phyloP scores from a whole-genome alignment of 2,113 vertebrate species.

The Ceuthmochares aereus region DNA sequence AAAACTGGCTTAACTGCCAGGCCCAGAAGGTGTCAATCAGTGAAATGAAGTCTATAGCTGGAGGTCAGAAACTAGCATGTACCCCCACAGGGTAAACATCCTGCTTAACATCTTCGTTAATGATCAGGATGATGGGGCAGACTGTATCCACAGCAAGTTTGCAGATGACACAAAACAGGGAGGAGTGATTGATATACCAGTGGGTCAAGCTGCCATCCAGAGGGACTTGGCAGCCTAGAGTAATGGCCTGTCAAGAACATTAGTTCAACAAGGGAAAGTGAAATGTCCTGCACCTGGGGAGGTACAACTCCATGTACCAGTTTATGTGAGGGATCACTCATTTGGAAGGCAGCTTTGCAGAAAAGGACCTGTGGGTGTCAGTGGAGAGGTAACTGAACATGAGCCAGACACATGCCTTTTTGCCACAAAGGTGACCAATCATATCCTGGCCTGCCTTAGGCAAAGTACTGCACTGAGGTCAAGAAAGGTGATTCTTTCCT shows the following conservation, averaged over 20 bases:
- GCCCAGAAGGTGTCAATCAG: too few relatives aligned
- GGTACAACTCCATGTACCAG: background rate
- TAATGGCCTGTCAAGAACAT: background rate
- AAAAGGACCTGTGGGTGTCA: background rate
- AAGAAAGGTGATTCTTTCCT: background rate
- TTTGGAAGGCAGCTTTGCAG: background rate
- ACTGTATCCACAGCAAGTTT: background rate
- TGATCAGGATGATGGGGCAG: background rate
- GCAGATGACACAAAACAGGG: background rate
- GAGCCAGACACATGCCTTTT: background rate
- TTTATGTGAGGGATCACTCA: background rate
- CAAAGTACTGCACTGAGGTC: background rate
- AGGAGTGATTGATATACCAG: background rate
- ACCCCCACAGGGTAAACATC: background rate
- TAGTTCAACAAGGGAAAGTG: background rate
- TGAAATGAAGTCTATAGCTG: background rate
- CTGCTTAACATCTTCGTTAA: background rate
- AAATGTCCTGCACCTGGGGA: background rate
- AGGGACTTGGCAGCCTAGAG: background rate
- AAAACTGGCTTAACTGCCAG: too few relatives aligned
- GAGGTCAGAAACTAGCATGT: background rate
- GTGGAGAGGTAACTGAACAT: background rate
- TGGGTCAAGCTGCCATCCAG: background rate
- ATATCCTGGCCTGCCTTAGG: background rate
- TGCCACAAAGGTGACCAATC: fast-evolving